Evolutionary conservation across 2,888 invertebrate species (phyloP).

Genomic region (Drosophila atripex): DNA sequence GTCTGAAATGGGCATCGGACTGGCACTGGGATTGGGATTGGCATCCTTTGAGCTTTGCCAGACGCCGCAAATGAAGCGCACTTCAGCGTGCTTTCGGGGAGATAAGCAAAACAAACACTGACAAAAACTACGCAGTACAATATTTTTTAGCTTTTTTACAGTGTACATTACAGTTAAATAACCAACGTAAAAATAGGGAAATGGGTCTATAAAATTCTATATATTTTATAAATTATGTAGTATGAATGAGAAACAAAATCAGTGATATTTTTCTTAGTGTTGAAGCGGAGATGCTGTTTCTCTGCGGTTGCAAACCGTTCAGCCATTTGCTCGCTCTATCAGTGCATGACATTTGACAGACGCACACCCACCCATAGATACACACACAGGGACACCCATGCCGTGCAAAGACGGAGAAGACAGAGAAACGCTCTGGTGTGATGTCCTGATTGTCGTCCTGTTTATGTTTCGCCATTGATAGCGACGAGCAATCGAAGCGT

Average conservation of each 20-base stretch:
- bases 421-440: not conserved
- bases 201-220: too few species aligned
- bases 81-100: slow-evolving; percentile 64
- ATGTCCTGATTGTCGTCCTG: slow-evolving; percentile 29
- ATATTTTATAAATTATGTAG: not conserved
- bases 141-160: too few species aligned
- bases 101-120: slow-evolving; percentile 63
- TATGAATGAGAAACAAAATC: too few species aligned
- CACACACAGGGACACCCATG: not conserved
- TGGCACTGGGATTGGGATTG: slow-evolving; percentile 18
- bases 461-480: slow-evolving; percentile 58
- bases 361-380: slow-evolving; percentile 12
- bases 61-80: slow-evolving; percentile 73
- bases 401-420: not conserved
- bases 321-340: slow-evolving; percentile 73
- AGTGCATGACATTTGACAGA: slow-evolving; percentile 75
- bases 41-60: slow-evolving; percentile 64
- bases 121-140: not conserved
- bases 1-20: not conserved
- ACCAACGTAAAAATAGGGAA: too few species aligned
- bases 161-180: too few species aligned
- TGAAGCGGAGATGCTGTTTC: slow-evolving; percentile 49
- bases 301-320: slow-evolving; percentile 60
- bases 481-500: slow-evolving; percentile 60
- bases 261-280: slow-evolving; percentile 6